Conservation (phyloP, 2,888 invertebrate species). For the Pantelozetes paolii region DNA sequence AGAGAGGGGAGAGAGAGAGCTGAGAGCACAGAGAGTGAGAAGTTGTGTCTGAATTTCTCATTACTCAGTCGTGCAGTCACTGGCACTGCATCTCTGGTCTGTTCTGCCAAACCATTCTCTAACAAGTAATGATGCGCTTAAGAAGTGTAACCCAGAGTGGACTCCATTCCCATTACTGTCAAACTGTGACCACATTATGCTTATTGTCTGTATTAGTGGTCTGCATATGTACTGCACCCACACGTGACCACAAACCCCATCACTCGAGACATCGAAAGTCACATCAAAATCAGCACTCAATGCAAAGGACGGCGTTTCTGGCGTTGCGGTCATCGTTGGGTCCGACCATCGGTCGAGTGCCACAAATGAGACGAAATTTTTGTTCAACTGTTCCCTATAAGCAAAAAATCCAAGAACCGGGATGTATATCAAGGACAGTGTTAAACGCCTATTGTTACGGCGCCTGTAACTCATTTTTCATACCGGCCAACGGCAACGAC, state of each 20-base stretch:
- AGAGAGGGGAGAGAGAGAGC: neutral
- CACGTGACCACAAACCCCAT: slow-evolving; percentile 29
- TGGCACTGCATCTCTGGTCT: slow-evolving; percentile 12
- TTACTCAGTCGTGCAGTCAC: neutral
- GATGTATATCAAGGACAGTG: slow-evolving; percentile 29
- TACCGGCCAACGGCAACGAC: slow-evolving; percentile 34
- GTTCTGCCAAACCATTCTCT: slow-evolving; percentile 23
- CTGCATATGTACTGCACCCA: slow-evolving; percentile 1
- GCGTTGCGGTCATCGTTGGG: slow-evolving; percentile 11
- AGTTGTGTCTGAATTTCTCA: slow-evolving; percentile 25
- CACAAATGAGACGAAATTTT: slow-evolving; percentile 54
- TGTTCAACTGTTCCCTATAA: slow-evolving; percentile 38
- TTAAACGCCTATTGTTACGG: slow-evolving; percentile 38
- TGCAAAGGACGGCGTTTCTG: slow-evolving; percentile 24
- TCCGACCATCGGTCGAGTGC: slow-evolving; percentile 9
- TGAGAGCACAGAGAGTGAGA: neutral
- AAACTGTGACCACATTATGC: slow-evolving; percentile 23
- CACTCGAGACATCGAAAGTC: slow-evolving; percentile 3
- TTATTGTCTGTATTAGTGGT: slow-evolving; percentile 24
- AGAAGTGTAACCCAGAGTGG: slow-evolving; percentile 25
- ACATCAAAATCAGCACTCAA: neutral
- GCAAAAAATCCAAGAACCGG: slow-evolving; percentile 35
- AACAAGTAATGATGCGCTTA: slow-evolving; percentile 1
- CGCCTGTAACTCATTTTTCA: slow-evolving; percentile 35
- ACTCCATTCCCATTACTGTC: slow-evolving; percentile 10